phyloP scores from a whole-genome alignment of 1,140 invertebrate genomes.

The Mactra quadrangularis region DNA sequence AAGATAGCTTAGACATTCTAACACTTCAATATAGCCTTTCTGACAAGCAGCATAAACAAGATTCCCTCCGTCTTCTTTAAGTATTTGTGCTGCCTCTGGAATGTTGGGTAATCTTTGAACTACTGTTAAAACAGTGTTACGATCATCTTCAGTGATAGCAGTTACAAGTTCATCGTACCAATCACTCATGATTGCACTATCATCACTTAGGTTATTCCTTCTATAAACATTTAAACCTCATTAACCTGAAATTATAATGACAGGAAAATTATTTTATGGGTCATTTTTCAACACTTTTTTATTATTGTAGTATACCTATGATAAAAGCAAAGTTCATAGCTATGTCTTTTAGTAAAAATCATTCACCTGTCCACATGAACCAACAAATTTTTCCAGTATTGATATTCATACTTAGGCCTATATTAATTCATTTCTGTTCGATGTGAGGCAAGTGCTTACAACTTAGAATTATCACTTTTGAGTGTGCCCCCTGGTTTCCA shows the following conservation, averaged over 20 bases:
- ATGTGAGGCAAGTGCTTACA: too few relatives aligned
- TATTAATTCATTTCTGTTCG: too few relatives aligned
- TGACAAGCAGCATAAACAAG: conserved; percentile 1
- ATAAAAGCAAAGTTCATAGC: too few relatives aligned
- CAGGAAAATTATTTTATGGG: too few relatives aligned
- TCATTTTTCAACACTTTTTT: not conserved
- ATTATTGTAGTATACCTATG: too few relatives aligned
- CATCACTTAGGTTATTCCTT: not conserved
- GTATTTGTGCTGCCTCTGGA: not conserved
- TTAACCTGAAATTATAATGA: not conserved
- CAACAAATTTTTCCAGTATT: too few relatives aligned
- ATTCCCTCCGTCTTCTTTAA: not conserved
- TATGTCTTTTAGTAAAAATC: too few relatives aligned
- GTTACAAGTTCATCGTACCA: conserved; percentile 20
- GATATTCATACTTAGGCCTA: too few relatives aligned
- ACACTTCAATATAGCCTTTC: not conserved
- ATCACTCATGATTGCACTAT: not conserved
- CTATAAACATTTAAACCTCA: not conserved
- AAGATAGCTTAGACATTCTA: not conserved
- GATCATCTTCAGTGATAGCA: not conserved
- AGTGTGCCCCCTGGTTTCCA: too few relatives aligned
- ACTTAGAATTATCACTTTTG: too few relatives aligned
- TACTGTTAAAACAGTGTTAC: not conserved
- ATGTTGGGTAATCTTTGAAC: not conserved
- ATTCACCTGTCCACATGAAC: too few relatives aligned